These are phyloP conservation scores for Pogonocherus hispidulus DNA, from an alignment of 2,888 invertebrate genomes.

Conservation along the genomic window DNA sequence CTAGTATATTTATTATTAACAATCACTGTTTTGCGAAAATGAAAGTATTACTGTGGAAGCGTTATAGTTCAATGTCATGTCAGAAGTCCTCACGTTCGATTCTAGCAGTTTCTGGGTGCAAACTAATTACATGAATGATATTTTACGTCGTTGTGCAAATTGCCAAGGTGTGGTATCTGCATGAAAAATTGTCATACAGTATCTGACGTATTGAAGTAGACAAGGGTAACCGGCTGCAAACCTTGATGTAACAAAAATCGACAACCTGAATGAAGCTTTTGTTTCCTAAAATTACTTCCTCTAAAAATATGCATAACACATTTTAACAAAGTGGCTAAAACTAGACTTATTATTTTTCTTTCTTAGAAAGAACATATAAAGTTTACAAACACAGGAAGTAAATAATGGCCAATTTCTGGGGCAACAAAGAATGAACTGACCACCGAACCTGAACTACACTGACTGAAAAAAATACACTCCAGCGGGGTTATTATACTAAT, in stretches of 20 bases:
- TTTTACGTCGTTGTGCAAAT: constrained; percentile 10
- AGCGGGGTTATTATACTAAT: too few species aligned
- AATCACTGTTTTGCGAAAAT: constrained; percentile 47
- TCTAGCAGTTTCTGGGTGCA: not conserved
- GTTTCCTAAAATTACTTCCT: not conserved
- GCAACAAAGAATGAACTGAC: too few species aligned
- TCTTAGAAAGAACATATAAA: too few species aligned
- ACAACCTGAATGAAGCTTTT: not conserved
- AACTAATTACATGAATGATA: constrained; percentile 9
- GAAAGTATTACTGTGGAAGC: constrained; percentile 47
- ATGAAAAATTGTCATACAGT: constrained; percentile 4
- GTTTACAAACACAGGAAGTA: too few species aligned
- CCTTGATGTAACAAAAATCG: constrained; percentile 42
- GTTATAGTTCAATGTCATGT: constrained; percentile 53
- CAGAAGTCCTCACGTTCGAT: constrained; percentile 33
- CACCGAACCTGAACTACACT: too few species aligned
- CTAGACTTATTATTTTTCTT: too few species aligned
- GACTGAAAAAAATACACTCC: too few species aligned
- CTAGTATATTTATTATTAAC: constrained; percentile 36
- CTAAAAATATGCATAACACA: not conserved
- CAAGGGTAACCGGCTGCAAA: constrained; percentile 51
- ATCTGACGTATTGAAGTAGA: constrained; percentile 32
- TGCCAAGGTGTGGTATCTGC: constrained; percentile 6
- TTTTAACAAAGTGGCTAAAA: too few species aligned
- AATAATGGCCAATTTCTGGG: too few species aligned